Evolutionary conservation across 2,888 invertebrate genomes (phyloP), one percentile per base, ranked within the genome.

Genomic region (Drosophila yooni): DNA sequence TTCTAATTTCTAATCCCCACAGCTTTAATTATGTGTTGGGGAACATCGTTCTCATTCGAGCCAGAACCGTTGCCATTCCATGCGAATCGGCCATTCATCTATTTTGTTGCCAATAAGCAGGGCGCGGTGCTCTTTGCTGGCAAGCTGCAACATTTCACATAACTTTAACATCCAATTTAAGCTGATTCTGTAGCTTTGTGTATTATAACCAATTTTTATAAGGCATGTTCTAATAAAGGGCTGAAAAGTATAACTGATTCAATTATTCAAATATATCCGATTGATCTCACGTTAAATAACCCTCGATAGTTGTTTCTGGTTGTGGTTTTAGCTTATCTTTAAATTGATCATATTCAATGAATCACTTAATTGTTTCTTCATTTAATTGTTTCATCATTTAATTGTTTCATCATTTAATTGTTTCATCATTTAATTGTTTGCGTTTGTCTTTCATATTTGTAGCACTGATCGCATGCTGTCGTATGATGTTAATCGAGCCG

Each of bases 61-160:
- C 62, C 76, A 51, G 36, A 13, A 15, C 77, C 82, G 8, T 54
- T 33, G 13, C 38, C 13, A 18, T 83, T 83, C 65, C n/a, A 56
- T 66, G 87, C 60, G 46, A 60, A 77, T 21, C 87, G 59, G 34
- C 79, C 83, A 27, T 86, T 83, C 52, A 51, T 13, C 21, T 81
- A 67, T 59, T 79, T 33, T 11, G 76, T 83, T 40, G 21, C 51
- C 50, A 67, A 74, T 60, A 61, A 34, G 18, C 25, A 46, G 34
- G 66, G 75, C 27, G 33, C 57, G 3, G 48, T 62, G 2, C 64
- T 83, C 0, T 83, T 83, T 59, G 59, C 71, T 13, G 83, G 83
- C 33, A 75, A 59, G 33, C 50, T 64, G 46, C 57, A 63, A 33
- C 0, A 52, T 0, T 34, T 66, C 7, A 54, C 11, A 38, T n/a